Percentiles rank a stretch among this genome's conserved stretches.
Conservation (phyloP, 1,140 invertebrate genomes). For the Metopolophium dirhodum region DNA sequence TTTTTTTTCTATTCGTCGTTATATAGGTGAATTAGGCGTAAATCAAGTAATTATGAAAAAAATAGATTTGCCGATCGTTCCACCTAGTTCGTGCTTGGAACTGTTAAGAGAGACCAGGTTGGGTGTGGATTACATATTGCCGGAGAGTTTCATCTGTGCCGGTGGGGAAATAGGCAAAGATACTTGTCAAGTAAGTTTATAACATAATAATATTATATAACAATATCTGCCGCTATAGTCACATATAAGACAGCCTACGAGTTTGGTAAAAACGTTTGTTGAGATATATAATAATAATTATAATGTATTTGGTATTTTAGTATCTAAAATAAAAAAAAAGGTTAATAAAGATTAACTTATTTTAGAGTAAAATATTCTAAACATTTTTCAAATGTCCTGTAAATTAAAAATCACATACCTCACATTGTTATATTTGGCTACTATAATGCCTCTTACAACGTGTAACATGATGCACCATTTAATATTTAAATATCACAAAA, state of each 20-base stretch:
- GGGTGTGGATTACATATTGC: slow-evolving; percentile 65
- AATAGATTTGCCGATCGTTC: slow-evolving; percentile 72
- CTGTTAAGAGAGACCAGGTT: slow-evolving; percentile 68
- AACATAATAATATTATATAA: too few species aligned
- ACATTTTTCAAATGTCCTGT: too few species aligned
- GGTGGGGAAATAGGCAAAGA: slow-evolving; percentile 66
- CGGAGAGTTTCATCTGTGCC: slow-evolving; percentile 67
- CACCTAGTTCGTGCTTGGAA: slow-evolving; percentile 67
- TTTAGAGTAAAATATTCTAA: too few species aligned
- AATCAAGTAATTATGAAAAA: slow-evolving; percentile 78
- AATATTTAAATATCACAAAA: too few species aligned
- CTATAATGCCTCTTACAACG: too few species aligned
- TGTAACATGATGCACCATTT: too few species aligned
- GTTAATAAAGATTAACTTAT: not conserved
- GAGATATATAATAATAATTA: too few species aligned
- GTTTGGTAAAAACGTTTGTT: too few species aligned
- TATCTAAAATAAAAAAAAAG: not conserved
- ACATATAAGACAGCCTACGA: too few species aligned
- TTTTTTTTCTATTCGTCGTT: not conserved
- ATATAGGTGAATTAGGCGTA: slow-evolving; percentile 65
- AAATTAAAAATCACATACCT: too few species aligned
- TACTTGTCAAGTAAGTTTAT: slow-evolving; percentile 61
- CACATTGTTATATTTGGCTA: too few species aligned
- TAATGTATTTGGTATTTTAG: not conserved
- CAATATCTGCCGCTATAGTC: too few species aligned